Conservation (phyloP, 2,797 vertebrate species). For the Phoebastria nigripes region DNA sequence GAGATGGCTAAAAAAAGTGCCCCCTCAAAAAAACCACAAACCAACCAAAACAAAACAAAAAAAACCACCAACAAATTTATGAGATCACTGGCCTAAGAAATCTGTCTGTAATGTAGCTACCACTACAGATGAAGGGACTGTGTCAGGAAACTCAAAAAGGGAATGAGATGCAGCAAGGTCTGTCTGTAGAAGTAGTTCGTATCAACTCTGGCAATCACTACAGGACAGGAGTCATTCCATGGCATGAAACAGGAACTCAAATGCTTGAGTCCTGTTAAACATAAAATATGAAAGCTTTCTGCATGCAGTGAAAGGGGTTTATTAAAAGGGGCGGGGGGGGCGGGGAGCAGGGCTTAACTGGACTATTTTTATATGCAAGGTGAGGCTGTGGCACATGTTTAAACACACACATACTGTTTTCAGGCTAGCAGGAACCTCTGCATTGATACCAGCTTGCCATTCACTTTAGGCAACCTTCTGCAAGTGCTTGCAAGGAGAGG, state of each 20-base stretch:
- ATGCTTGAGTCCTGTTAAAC: neutral
- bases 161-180: neutral
- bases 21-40: neutral
- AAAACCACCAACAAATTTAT: neutral
- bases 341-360: neutral
- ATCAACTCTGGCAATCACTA: neutral
- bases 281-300: neutral
- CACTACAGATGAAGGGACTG: neutral
- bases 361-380: neutral
- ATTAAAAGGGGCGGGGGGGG: neutral
- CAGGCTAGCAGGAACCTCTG: neutral
- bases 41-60: neutral
- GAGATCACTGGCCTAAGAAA: neutral
- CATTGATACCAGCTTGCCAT: neutral
- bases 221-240: neutral
- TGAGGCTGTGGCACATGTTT: neutral
- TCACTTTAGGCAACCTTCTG: neutral
- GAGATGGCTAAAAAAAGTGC: neutral
- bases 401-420: neutral
- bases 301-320: neutral
- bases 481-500: neutral
- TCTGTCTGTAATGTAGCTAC: neutral
- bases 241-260: neutral
- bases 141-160: neutral
- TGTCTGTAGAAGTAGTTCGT: neutral